Evolutionary conservation across 2,888 invertebrate genomes (phyloP).

Genomic region (Nymphalis polychloros): DNA sequence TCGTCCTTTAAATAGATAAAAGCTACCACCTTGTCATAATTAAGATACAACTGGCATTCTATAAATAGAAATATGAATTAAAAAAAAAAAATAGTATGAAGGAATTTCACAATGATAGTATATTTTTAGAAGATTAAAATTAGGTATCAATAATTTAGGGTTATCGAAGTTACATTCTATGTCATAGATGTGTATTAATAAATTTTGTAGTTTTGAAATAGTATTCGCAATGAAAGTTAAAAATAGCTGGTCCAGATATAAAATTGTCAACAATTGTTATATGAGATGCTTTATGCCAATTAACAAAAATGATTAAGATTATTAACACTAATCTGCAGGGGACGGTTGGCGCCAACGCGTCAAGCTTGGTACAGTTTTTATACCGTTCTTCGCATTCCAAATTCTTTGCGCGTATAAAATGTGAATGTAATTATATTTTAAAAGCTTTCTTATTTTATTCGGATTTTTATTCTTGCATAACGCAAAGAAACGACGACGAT

Average conservation of each 20-base stretch:
- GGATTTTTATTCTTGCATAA: neutral
- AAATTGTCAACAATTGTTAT: slow-evolving; percentile 65
- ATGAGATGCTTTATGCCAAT: slow-evolving; percentile 64
- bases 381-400: slow-evolving; percentile 24
- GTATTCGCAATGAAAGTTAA: slow-evolving; percentile 43
- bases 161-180: neutral
- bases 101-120: too few species aligned
- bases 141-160: too few species aligned
- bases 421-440: slow-evolving; percentile 22
- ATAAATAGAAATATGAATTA: too few species aligned
- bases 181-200: too few species aligned
- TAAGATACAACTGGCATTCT: too few species aligned
- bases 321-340: slow-evolving; percentile 64
- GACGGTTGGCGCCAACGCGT: slow-evolving; percentile 62
- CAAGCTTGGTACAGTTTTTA: slow-evolving; percentile 26
- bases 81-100: too few species aligned
- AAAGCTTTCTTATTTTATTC: slow-evolving; percentile 6
- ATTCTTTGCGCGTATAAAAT: slow-evolving; percentile 25
- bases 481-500: neutral
- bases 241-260: slow-evolving; percentile 67
- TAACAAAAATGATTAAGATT: slow-evolving; percentile 62
- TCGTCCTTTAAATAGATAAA: neutral
- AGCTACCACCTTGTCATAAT: neutral
- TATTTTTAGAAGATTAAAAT: too few species aligned
- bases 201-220: neutral